Percentiles rank a stretch among this genome's conserved stretches.
These are phyloP conservation scores for Sebastes itinus DNA, from an alignment of 2,797 vertebrate species.

Conservation along the genomic window DNA sequence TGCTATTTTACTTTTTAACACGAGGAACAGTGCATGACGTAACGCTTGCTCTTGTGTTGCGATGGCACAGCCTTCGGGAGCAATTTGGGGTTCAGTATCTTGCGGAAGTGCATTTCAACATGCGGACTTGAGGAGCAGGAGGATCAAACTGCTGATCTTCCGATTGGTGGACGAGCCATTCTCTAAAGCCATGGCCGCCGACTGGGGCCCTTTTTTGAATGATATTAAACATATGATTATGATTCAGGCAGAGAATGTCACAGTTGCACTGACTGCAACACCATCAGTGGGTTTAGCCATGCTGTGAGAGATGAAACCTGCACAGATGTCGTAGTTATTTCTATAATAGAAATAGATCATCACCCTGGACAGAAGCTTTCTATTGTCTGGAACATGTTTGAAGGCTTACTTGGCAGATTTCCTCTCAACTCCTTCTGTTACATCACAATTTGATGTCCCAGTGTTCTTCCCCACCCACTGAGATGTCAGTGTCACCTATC, in stretches of 20 bases:
- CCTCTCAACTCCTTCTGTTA: not conserved
- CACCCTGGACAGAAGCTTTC: not conserved
- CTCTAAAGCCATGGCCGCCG: too few relatives aligned
- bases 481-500: slow-evolving; percentile 28
- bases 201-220: too few relatives aligned
- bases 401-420: not conserved
- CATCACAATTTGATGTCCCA: not conserved
- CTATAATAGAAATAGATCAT: not conserved
- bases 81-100: too few relatives aligned
- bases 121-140: too few relatives aligned
- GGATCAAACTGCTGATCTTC: too few relatives aligned
- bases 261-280: not conserved
- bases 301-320: not conserved
- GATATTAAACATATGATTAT: too few relatives aligned
- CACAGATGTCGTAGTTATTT: not conserved
- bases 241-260: not conserved
- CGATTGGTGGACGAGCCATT: too few relatives aligned
- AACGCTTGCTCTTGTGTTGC: too few relatives aligned
- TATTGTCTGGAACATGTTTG: not conserved
- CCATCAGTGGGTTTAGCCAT: not conserved
- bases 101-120: too few relatives aligned
- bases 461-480: slow-evolving; percentile 11
- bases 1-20: too few relatives aligned
- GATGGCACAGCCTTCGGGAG: too few relatives aligned
- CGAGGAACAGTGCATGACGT: too few relatives aligned